These are phyloP conservation scores for Orgyia antiqua DNA, from an alignment of 2,888 invertebrate species.

Conservation along the genomic window DNA sequence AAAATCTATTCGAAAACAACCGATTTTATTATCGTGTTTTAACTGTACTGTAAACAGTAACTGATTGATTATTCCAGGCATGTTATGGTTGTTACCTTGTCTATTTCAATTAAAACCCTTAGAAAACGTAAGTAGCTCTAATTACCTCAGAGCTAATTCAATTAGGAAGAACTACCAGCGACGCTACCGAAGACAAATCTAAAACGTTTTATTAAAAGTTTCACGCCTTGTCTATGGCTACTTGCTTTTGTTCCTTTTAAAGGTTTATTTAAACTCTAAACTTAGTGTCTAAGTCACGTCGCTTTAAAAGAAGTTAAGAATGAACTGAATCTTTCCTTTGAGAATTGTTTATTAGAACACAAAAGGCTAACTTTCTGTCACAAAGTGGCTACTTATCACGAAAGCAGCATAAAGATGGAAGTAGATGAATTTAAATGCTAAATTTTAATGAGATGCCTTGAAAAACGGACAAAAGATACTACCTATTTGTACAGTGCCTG, in stretches of 20 bases:
- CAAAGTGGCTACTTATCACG: constrained; percentile 27
- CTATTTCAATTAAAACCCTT: constrained; percentile 17
- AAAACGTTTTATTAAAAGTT: constrained; percentile 46
- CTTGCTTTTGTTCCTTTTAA: constrained; percentile 30
- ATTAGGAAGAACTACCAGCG: constrained; percentile 22
- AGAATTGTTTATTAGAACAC: constrained; percentile 35
- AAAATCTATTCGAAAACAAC: no score
- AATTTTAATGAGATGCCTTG: constrained; percentile 20
- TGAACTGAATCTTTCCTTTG: constrained; percentile 41
- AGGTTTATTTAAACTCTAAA: constrained; percentile 43
- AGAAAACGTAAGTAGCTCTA: constrained; percentile 11
- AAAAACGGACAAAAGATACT: constrained; percentile 14
- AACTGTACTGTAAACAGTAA: no score
- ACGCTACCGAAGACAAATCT: constrained; percentile 34
- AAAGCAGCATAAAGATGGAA: constrained; percentile 23
- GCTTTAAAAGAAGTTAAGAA: constrained; percentile 39
- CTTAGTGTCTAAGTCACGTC: constrained; percentile 41
- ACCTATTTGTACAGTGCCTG: constrained; percentile 2
- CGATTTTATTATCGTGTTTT: no score
- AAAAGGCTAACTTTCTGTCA: constrained; percentile 31
- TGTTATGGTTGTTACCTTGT: constrained; percentile 4
- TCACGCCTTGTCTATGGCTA: constrained; percentile 38
- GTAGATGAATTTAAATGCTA: constrained; percentile 26
- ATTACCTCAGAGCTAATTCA: constrained; percentile 21
- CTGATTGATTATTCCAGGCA: no score